phyloP scores from a whole-genome alignment of 2,888 invertebrate species.

The Myopa testacea region DNA sequence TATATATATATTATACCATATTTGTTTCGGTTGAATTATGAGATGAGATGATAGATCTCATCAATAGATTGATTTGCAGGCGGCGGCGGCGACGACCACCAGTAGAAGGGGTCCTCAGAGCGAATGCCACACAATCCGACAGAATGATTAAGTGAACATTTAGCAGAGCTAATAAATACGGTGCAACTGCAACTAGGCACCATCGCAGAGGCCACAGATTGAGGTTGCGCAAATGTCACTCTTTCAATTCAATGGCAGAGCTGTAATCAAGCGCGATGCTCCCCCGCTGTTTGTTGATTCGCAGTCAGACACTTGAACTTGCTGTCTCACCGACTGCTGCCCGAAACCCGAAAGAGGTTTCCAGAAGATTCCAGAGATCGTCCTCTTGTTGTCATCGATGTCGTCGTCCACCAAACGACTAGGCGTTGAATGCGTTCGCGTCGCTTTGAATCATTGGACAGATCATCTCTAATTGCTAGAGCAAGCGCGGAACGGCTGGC shows the following conservation, averaged over 20 bases:
- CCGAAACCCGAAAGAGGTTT: not conserved
- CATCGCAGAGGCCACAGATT: constrained; percentile 13
- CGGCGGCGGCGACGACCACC: not conserved
- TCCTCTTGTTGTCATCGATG: not conserved
- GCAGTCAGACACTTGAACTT: constrained; percentile 37
- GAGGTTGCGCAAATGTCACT: constrained; percentile 23
- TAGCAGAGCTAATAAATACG: constrained; percentile 34
- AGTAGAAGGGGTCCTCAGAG: not conserved
- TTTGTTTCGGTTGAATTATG: too few relatives aligned
- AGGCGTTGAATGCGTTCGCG: constrained; percentile 28
- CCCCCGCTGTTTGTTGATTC: constrained; percentile 42
- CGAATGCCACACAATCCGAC: constrained; percentile 16
- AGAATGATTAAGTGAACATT: constrained; percentile 37
- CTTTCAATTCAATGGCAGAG: constrained; percentile 1
- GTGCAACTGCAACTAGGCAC: constrained; percentile 21
- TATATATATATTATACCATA: too few relatives aligned
- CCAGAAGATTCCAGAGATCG: not conserved
- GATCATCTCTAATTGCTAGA: constrained; percentile 36
- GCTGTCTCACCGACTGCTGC: constrained; percentile 17
- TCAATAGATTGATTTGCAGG: too few relatives aligned
- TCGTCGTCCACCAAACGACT: constrained; percentile 18
- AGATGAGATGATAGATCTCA: too few relatives aligned
- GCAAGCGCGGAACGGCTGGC: constrained; percentile 39
- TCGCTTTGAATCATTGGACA: constrained; percentile 33
- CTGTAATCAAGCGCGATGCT: constrained; percentile 36